phyloP scores from a whole-genome alignment of 2,113 vertebrate genomes.

The Delphinus delphis region DNA sequence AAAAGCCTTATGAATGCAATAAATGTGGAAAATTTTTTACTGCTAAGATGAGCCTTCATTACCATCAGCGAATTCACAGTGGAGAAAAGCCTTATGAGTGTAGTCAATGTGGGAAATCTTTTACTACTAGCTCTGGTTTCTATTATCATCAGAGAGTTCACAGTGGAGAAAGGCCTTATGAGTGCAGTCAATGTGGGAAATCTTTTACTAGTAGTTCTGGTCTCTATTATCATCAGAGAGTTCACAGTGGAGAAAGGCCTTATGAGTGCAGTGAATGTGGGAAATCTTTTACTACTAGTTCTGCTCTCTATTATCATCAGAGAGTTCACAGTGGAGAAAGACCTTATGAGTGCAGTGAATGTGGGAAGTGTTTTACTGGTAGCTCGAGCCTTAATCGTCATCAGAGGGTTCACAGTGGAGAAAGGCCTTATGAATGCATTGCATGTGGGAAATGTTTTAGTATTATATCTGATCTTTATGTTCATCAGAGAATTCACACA shows the following conservation, averaged over 20 bases:
- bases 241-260: neutral
- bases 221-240: neutral
- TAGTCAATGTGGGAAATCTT: neutral
- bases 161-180: neutral
- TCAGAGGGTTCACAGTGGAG: neutral
- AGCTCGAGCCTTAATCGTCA: neutral
- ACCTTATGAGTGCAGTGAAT: neutral
- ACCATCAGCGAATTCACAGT: neutral
- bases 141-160: neutral
- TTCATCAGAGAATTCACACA: neutral
- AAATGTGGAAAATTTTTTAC: neutral
- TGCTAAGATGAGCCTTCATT: neutral
- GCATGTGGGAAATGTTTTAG: neutral
- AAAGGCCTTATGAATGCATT: neutral
- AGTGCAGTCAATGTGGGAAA: neutral
- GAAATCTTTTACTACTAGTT: neutral
- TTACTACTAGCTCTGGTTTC: neutral
- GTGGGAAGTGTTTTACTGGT: neutral
- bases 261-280: neutral
- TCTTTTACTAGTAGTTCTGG: neutral
- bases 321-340: neutral
- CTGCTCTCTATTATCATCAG: neutral
- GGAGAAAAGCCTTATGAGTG: neutral
- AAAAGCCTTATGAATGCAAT: neutral
- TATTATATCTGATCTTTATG: neutral